A percentile compares a stretch with the other conserved stretches of the same genome.
These are phyloP conservation scores for Neoseiulus cucumeris DNA, from an alignment of 1,140 invertebrate genomes.

Conservation along the genomic window DNA sequence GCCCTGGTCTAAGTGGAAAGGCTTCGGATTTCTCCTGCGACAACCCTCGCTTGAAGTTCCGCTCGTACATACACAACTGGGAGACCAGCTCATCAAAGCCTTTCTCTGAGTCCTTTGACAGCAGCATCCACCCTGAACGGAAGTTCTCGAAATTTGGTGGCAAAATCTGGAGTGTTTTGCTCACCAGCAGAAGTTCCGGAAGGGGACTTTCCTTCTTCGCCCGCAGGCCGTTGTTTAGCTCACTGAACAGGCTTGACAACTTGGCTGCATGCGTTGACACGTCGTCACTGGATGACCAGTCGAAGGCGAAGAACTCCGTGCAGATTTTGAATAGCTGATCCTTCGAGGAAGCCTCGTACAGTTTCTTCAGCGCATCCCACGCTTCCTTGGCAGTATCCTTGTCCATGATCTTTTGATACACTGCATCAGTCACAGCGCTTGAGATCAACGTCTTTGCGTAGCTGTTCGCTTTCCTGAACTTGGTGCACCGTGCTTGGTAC, in stretches of 20 bases:
- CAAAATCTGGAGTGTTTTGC: slow-evolving; percentile 12
- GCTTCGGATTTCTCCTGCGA: background rate
- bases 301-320: slow-evolving; percentile 11
- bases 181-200: background rate
- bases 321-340: slow-evolving; percentile 12
- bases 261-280: slow-evolving; percentile 4
- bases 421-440: slow-evolving; percentile 7
- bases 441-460: slow-evolving; percentile 11
- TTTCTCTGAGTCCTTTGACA: slow-evolving; percentile 9
- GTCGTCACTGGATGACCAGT: background rate
- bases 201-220: slow-evolving; percentile 10
- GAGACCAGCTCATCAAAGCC: slow-evolving; percentile 11
- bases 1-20: background rate
- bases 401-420: slow-evolving; percentile 11
- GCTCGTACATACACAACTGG: slow-evolving; percentile 12
- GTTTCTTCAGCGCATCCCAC: slow-evolving; percentile 6
- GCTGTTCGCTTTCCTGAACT: background rate
- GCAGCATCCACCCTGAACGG: slow-evolving; percentile 3
- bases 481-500: background rate
- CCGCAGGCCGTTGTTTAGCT: slow-evolving; percentile 5
- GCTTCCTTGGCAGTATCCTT: slow-evolving; percentile 7
- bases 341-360: slow-evolving; percentile 4
- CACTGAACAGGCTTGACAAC: slow-evolving; percentile 10
- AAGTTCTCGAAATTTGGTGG: background rate
- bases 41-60: background rate